Percentiles rank a stretch among this genome's conserved stretches.
Conservation (phyloP, 2,113 vertebrate species). For the Chamaetylas fuelleborni region DNA sequence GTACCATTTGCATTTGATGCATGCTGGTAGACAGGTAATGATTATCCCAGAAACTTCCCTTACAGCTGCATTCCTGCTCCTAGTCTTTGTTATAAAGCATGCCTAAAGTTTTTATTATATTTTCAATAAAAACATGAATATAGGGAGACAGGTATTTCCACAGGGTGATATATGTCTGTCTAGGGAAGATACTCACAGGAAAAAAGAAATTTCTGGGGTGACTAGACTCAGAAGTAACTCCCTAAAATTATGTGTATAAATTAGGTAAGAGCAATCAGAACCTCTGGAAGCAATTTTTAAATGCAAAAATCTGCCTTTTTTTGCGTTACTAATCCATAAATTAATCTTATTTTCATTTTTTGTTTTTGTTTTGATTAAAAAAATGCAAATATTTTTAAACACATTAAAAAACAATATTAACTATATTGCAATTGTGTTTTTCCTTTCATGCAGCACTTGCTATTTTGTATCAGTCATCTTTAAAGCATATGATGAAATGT, state of each 20-base stretch:
- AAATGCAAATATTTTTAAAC: background rate
- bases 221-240: background rate
- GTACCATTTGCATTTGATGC: background rate
- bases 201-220: background rate
- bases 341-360: background rate
- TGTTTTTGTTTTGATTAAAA: background rate
- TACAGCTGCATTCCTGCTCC: background rate
- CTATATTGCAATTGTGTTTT: background rate
- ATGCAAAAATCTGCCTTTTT: background rate
- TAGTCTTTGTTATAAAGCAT: background rate
- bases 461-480: background rate
- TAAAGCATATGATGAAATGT: background rate
- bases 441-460: background rate
- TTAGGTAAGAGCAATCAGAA: background rate
- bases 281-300: background rate
- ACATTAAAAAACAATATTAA: background rate
- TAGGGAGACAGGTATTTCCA: background rate
- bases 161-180: background rate
- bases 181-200: background rate
- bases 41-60: background rate
- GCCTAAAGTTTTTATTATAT: background rate
- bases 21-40: background rate
- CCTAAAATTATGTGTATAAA: accelerated
- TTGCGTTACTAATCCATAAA: background rate
- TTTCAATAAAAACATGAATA: background rate